Evolutionary conservation across 2,888 invertebrate species (phyloP).

Genomic region (Acronicta alni): DNA sequence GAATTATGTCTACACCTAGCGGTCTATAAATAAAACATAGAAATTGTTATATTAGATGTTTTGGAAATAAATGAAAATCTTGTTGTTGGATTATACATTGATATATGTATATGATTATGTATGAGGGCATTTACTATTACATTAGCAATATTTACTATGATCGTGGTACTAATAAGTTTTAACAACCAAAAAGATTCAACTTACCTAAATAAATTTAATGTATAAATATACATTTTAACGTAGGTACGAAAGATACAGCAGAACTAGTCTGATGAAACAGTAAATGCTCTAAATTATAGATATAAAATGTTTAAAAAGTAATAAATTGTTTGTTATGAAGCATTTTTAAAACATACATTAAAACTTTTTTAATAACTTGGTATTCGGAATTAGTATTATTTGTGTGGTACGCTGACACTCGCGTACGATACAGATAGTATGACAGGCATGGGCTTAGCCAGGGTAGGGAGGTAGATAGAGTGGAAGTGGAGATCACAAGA

Average conservation of each 20-base stretch:
- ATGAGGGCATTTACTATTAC: slow-evolving; percentile 45
- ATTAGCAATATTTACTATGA: neutral
- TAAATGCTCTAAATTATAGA: slow-evolving; percentile 52
- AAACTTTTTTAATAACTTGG: slow-evolving; percentile 64
- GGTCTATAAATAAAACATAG: slow-evolving; percentile 69
- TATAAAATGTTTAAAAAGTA: slow-evolving; percentile 52
- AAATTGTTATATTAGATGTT: slow-evolving; percentile 80
- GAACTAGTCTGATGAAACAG: slow-evolving; percentile 13
- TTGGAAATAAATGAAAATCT: slow-evolving; percentile 70
- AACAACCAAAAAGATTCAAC: no score
- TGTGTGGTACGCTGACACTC: slow-evolving; percentile 18
- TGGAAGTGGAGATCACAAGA: no score
- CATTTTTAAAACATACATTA: slow-evolving; percentile 63
- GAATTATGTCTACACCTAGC: slow-evolving; percentile 62
- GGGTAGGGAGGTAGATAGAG: neutral
- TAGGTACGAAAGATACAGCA: neutral
- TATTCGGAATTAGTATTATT: slow-evolving; percentile 56
- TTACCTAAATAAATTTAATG: no score
- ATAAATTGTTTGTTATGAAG: slow-evolving; percentile 64
- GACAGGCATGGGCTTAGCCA: slow-evolving; percentile 23
- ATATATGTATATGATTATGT: slow-evolving; percentile 43
- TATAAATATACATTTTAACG: no score
- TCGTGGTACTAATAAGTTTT: no score
- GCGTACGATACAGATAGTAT: slow-evolving; percentile 16
- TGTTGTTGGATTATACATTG: slow-evolving; percentile 73